phyloP scores from a whole-genome alignment of 2,797 vertebrate genomes.

The Vespertilio murinus region DNA sequence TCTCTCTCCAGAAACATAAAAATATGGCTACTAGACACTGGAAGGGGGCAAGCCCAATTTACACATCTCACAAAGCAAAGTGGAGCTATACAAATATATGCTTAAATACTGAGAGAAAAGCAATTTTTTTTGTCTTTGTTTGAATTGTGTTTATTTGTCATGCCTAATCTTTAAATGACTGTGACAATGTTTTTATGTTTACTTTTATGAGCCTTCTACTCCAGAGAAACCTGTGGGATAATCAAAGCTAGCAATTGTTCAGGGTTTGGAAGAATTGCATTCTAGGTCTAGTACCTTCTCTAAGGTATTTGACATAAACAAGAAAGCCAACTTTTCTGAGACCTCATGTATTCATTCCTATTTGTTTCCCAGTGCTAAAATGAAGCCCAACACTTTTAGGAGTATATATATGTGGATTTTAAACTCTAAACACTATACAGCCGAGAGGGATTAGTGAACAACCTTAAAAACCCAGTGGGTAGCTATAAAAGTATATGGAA shows the following conservation, averaged over 20 bases:
- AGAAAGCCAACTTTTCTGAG: neutral
- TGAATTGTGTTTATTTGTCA: neutral
- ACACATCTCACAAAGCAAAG: neutral
- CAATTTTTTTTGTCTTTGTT: no score
- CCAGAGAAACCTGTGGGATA: neutral
- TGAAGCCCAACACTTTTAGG: neutral
- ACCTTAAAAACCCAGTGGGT: neutral
- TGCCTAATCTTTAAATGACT: neutral
- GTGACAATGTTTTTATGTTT: neutral
- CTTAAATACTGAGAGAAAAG: neutral
- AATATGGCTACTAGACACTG: neutral
- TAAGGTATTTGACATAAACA: neutral
- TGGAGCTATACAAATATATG: neutral
- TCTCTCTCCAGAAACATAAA: neutral
- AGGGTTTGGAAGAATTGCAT: neutral
- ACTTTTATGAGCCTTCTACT: neutral
- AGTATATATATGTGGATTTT: neutral
- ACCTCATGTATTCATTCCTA: neutral
- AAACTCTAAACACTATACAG: neutral
- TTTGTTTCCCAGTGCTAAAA: neutral
- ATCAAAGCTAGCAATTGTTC: neutral
- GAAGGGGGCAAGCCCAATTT: neutral
- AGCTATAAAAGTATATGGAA: constrained; percentile 31
- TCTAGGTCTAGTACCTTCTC: neutral
- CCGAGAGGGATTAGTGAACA: constrained; percentile 22